Evolutionary conservation across 2,888 invertebrate genomes (phyloP).

Genomic region (Clivina fossor): DNA sequence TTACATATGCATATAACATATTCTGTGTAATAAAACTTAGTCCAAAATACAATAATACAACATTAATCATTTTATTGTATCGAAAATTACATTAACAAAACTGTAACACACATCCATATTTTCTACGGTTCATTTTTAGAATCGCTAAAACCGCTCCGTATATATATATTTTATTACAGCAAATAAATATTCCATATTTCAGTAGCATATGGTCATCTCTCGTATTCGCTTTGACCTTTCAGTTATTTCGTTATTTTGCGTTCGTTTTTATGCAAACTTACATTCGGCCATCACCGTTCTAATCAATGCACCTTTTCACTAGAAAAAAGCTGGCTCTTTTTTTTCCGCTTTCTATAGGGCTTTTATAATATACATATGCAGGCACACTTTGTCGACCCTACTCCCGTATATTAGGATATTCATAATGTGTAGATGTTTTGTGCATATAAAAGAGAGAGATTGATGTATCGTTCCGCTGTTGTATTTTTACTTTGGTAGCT

Average conservation of each 20-base stretch:
- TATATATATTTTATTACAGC: too few relatives aligned
- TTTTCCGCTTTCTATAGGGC: slow-evolving; percentile 15
- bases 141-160: neutral
- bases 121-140: slow-evolving; percentile 7
- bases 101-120: too few relatives aligned
- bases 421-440: too few relatives aligned
- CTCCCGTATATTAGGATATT: slow-evolving; percentile 7
- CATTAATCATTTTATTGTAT: too few relatives aligned
- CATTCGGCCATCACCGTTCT: too few relatives aligned
- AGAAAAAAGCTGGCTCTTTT: too few relatives aligned
- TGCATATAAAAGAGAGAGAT: slow-evolving; percentile 28
- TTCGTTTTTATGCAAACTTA: slow-evolving; percentile 33
- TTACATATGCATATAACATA: too few relatives aligned
- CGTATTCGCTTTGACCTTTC: slow-evolving; percentile 7
- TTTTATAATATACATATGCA: slow-evolving; percentile 6
- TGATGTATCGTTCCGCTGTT: slow-evolving; percentile 14
- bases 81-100: too few relatives aligned
- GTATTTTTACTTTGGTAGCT: too few relatives aligned
- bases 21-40: too few relatives aligned
- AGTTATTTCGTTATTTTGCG: slow-evolving; percentile 5
- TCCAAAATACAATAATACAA: too few relatives aligned
- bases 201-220: slow-evolving; percentile 19
- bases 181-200: too few relatives aligned
- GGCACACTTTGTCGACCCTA: slow-evolving; percentile 13
- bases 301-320: slow-evolving; percentile 32